Percentiles rank a stretch among this genome's conserved stretches.
These are phyloP conservation scores for Gopherus evgoodei DNA, from an alignment of 2,113 vertebrate genomes.

Conservation along the genomic window DNA sequence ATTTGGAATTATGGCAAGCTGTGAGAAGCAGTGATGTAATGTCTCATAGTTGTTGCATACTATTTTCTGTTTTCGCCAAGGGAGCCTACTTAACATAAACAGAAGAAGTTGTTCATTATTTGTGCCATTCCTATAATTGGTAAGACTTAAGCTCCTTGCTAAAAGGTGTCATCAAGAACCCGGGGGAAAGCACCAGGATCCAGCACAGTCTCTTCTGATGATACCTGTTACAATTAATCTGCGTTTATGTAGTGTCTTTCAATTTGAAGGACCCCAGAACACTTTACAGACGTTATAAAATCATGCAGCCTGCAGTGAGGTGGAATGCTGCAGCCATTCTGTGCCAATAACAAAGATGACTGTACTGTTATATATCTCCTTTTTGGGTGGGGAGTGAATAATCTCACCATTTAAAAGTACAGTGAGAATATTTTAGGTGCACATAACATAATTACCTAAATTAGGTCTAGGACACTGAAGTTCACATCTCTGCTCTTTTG, in stretches of 20 bases:
- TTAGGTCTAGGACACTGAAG: accelerated
- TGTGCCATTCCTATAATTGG: slow-evolving; percentile 8
- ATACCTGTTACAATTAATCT: neutral
- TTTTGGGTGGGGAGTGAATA: accelerated
- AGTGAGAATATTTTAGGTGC: accelerated
- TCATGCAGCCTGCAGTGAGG: neutral
- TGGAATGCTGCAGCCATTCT: accelerated
- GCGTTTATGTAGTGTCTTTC: neutral
- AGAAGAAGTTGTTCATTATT: neutral
- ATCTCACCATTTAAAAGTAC: neutral
- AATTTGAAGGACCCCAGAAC: neutral
- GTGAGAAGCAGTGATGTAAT: neutral
- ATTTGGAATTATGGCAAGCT: neutral
- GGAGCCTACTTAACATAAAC: neutral
- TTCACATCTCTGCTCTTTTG: neutral
- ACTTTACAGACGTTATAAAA: neutral
- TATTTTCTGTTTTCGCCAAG: neutral
- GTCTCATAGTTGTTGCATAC: neutral
- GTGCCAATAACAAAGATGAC: too few relatives aligned
- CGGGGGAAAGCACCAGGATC: neutral
- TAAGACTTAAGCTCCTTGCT: neutral
- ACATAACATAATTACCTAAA: neutral
- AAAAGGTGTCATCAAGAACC: neutral
- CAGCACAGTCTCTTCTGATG: neutral
- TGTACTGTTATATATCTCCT: neutral